A percentile compares a stretch with the other conserved stretches of the same genome.
These are phyloP conservation scores for Cerastis leucographa DNA, from an alignment of 2,888 invertebrate genomes.

Conservation along the genomic window DNA sequence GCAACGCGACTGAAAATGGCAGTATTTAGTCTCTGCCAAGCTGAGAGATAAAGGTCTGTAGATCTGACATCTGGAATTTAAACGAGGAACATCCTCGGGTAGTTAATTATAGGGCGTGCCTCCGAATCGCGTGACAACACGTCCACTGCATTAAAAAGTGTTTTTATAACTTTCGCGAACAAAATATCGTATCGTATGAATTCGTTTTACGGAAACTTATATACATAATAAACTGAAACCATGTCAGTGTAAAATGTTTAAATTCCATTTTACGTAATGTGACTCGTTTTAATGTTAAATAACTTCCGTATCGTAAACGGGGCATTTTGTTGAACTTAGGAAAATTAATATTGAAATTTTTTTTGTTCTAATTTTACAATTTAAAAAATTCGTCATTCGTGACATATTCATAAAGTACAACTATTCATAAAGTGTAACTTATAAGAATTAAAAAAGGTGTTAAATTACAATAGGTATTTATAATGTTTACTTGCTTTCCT, in stretches of 20 bases:
- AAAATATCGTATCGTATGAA: conserved; percentile 8
- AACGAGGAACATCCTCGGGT: conserved; percentile 39
- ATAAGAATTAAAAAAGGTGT: no score
- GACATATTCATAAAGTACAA: neutral
- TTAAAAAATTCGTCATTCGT: neutral
- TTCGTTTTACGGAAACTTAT: conserved; percentile 16
- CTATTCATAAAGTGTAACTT: no score
- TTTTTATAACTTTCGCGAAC: conserved; percentile 30
- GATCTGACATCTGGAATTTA: conserved; percentile 49
- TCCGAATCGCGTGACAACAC: conserved; percentile 40
- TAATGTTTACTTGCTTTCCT: conserved; percentile 92
- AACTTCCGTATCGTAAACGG: conserved; percentile 18
- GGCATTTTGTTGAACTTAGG: conserved; percentile 11
- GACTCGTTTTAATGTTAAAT: conserved; percentile 11
- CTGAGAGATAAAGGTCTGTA: conserved; percentile 35
- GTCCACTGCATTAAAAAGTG: conserved; percentile 23
- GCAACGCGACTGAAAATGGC: conserved; percentile 52
- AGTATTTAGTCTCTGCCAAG: conserved; percentile 59
- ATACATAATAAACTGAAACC: conserved; percentile 21
- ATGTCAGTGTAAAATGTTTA: conserved; percentile 5
- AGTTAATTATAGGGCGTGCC: conserved; percentile 48
- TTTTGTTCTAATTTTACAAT: neutral
- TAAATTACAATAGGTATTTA: conserved; percentile 24
- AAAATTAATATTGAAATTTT: neutral
- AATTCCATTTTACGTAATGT: conserved; percentile 23